Percentiles rank a stretch among this genome's conserved stretches.
These are phyloP conservation scores for Lepus americanus DNA, from an alignment of 2,113 vertebrate genomes.

Conservation along the genomic window DNA sequence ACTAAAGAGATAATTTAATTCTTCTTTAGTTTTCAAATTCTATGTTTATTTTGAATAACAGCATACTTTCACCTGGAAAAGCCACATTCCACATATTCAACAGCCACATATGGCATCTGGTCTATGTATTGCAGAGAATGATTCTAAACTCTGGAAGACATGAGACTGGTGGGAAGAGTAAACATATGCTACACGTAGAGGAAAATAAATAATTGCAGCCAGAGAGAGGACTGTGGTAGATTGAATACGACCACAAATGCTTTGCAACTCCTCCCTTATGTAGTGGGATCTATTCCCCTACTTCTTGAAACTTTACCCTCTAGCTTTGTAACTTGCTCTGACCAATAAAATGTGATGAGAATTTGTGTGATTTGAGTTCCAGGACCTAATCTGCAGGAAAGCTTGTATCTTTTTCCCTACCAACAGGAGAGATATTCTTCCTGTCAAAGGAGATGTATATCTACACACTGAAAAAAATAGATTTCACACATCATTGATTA, in stretches of 20 bases:
- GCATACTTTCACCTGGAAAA: background rate
- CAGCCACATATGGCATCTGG: background rate
- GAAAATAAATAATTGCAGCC: background rate
- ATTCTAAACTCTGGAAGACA: background rate
- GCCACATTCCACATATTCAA: background rate
- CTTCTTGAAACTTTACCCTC: background rate
- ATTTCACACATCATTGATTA: background rate
- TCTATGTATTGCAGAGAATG: background rate
- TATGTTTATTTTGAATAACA: background rate
- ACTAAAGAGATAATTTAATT: background rate
- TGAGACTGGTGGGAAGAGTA: background rate
- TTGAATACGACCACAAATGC: background rate
- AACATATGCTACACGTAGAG: background rate
- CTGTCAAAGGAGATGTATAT: background rate
- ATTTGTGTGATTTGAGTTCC: background rate
- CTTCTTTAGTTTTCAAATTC: background rate
- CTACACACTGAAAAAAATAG: background rate
- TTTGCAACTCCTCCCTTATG: background rate
- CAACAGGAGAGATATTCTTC: background rate
- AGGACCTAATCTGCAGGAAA: background rate
- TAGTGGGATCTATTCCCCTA: background rate
- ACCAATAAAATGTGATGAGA: constrained; percentile 3
- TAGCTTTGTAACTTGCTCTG: constrained; percentile 21
- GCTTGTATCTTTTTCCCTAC: background rate
- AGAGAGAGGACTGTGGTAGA: background rate